phyloP scores from a whole-genome alignment of 2,113 vertebrate species.

The Mobula hypostoma region DNA sequence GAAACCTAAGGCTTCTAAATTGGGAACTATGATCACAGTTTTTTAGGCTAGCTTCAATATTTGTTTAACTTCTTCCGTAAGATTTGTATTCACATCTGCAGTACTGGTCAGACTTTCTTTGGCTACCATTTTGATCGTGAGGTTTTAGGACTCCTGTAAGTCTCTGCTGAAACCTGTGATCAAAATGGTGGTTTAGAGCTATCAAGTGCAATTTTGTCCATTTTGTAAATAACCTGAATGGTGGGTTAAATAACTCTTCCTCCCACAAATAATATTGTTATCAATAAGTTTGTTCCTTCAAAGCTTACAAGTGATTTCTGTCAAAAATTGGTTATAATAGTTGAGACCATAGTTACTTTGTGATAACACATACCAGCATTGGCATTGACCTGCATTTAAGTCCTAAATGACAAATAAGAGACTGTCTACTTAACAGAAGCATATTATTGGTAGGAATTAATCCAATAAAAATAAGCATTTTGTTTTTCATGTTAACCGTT shows the following conservation, averaged over 20 bases:
- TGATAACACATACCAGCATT: not conserved
- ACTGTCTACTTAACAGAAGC: not conserved
- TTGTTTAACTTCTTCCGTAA: not conserved
- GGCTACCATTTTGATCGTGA: conserved; percentile 3
- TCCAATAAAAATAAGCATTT: not conserved
- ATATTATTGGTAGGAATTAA: not conserved
- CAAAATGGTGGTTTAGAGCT: conserved; percentile 11
- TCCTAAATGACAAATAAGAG: not conserved
- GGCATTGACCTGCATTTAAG: not conserved
- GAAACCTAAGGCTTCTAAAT: not conserved
- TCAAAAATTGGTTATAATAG: not conserved
- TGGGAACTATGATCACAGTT: not conserved
- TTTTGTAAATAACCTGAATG: not conserved
- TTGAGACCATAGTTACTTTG: not conserved
- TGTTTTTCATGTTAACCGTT: not conserved
- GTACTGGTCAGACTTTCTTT: not conserved
- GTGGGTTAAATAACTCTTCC: not conserved
- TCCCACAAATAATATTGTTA: not conserved
- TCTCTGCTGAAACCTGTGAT: not conserved
- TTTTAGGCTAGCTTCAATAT: not conserved
- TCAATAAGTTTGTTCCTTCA: not conserved
- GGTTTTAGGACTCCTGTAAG: not conserved
- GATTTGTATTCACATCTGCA: not conserved
- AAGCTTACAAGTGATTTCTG: not conserved
- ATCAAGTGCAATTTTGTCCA: not conserved